Evolutionary conservation across 2,888 invertebrate species (phyloP), one percentile per base, ranked within the genome.

Genomic region (Odontothrips loti): DNA sequence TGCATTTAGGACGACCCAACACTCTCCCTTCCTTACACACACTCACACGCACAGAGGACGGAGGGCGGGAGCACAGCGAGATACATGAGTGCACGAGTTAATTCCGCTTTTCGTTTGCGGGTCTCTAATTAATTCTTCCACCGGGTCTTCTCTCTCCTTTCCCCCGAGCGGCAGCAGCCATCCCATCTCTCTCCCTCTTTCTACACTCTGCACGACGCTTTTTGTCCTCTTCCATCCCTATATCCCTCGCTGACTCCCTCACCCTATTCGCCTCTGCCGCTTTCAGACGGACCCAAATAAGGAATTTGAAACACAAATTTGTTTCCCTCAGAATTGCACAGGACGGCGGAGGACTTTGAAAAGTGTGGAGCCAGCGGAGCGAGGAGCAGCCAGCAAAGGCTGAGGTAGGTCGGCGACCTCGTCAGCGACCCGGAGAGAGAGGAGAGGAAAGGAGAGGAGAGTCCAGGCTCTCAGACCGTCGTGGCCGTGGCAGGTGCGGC

Each of bases 81-180:
- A 75, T 27, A 27, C 68, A 75, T 27, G 68, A 27, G 68, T 23
- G 27, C 68, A 75, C 68, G 68, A 23, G 68, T 75, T 75, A 27
- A 75, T 75, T 75, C 68, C 12, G 68, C 68, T 75, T 58, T 58
- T 58, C 58, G 58, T 58, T 58, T 20, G 58, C 68, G 23, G 68
- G 23, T 75, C 68, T 75, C 68, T 75, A 75, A 75, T 75, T 75
- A 75, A 75, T 75, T 75, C 68, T 23, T 23, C 68, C 68, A 23
- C n/a, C 6, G n/a, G 68, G 23, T 68, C 68, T 27, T 58, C 68
- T 4, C 23, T n/a, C 23, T 68, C 68, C 68, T 23, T 8, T 9
- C 23, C 11, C 68, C 9, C 6, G 6, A 43, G 34, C 34, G 34
- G 34, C 34, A 4, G 34, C 34, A n/a, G n/a, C n/a, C n/a, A n/a